Conservation (phyloP, 2,888 invertebrate species). For the Epirrhoe alternata region DNA sequence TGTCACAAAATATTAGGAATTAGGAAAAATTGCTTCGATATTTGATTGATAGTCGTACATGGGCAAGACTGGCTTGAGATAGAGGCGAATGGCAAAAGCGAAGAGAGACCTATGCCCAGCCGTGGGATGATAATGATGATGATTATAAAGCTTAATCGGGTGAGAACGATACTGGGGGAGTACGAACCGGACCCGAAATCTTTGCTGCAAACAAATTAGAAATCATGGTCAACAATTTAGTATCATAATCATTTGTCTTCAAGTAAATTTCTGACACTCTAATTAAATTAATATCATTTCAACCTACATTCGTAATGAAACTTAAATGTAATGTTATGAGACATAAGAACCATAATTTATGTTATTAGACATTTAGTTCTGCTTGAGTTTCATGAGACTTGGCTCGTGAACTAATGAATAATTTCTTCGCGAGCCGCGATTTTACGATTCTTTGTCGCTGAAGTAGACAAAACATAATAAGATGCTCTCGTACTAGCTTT, state of each 20-base stretch:
- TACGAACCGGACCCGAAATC: not conserved
- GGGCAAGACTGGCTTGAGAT: too few species aligned
- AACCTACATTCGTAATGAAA: not conserved
- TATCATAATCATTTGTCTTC: not conserved
- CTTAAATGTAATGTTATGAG: not conserved
- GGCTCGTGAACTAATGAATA: constrained; percentile 2
- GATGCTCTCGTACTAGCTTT: not conserved
- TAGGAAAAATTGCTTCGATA: too few species aligned
- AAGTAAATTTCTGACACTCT: not conserved
- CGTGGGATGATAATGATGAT: too few species aligned
- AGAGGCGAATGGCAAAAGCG: too few species aligned
- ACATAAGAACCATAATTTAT: constrained; percentile 8
- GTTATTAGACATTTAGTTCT: constrained; percentile 6
- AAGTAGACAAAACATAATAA: constrained; percentile 16
- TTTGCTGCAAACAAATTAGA: too few species aligned
- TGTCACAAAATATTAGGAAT: too few species aligned
- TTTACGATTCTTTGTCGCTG: constrained; percentile 10
- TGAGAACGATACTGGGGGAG: too few species aligned
- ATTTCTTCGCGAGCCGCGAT: constrained; percentile 1
- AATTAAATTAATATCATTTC: constrained; percentile 5
- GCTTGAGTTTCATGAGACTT: constrained; percentile 9
- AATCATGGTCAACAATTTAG: constrained; percentile 2
- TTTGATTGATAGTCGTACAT: too few species aligned
- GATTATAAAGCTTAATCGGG: too few species aligned
- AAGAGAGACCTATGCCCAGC: too few species aligned